A percentile compares a stretch with the other conserved stretches of the same genome.
Conservation (phyloP, 2,113 vertebrate species). For the Ammodytes dubius region DNA sequence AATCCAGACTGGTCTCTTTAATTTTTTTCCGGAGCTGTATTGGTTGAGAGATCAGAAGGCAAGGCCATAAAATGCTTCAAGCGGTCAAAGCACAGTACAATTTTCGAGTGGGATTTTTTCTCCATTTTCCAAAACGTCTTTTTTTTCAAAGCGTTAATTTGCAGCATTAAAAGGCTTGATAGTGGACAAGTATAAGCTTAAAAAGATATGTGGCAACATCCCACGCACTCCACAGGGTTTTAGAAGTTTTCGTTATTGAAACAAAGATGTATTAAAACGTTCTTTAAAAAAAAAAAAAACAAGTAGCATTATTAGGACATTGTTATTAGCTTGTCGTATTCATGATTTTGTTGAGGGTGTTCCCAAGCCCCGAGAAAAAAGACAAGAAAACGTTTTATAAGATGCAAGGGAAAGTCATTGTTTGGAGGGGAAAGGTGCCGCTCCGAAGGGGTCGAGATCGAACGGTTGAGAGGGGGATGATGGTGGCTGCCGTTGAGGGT, state of each 20-base stretch:
- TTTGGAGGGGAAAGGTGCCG: slow-evolving; percentile 96
- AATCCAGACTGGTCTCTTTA: too few relatives aligned
- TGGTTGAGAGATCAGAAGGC: slow-evolving; percentile 53
- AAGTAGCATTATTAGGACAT: not conserved
- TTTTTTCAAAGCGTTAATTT: slow-evolving; percentile 35
- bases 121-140: slow-evolving; percentile 14
- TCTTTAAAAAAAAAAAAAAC: not conserved
- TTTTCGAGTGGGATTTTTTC: slow-evolving; percentile 32
- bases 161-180: slow-evolving; percentile 79
- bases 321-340: slow-evolving; percentile 3
- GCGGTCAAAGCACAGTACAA: slow-evolving; percentile 67
- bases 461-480: slow-evolving; percentile 72
- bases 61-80: slow-evolving; percentile 49
- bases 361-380: slow-evolving; percentile 30
- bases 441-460: slow-evolving; percentile 97
- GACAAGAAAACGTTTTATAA: slow-evolving; percentile 32
- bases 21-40: too few relatives aligned
- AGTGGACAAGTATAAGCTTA: slow-evolving; percentile 57
- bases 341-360: slow-evolving; percentile 48
- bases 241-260: slow-evolving; percentile 21
- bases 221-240: slow-evolving; percentile 64
- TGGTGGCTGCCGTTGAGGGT: slow-evolving; percentile 74
- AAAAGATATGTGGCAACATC: slow-evolving; percentile 62
- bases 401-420: slow-evolving; percentile 82
- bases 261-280: slow-evolving; percentile 55